Evolutionary conservation across 2,797 vertebrate genomes (phyloP), one percentile per base, ranked within the genome.

Genomic region (Thunnus albacares): DNA sequence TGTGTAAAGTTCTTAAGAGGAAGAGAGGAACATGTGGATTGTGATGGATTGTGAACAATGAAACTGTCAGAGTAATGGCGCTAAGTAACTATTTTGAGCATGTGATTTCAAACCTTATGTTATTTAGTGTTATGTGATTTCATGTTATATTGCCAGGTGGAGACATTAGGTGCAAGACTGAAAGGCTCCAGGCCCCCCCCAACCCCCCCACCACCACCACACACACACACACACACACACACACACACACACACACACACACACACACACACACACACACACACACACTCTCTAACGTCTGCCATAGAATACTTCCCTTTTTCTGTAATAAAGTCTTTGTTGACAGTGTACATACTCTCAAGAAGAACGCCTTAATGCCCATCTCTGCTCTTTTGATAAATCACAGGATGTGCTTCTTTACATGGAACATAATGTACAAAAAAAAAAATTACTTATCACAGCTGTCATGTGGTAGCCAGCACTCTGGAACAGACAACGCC

Each of bases 351-450:
- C 60, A 58, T 58, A 60, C 51, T 52, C 62, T 24, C 52, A 75
- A 83, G 62, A 73, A 79, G 20, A 70, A 47, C n/a, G 52, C 30
- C 71, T 81, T 79, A 70, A 79, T 86, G 57, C 14, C 28, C 5
- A 8, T 30, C 56, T 67, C 26, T 57, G 61, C 69, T 75, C 35
- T 73, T 78, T 60, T 61, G 5, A 71, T 66, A 26, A 26, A 17
- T 78, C 63, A 73, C 65, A 64, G 63, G 67, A 72, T n/a, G 41
- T 60, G 58, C 69, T 64, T 72, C 43, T 69, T 55, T 33, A 51
- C 58, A 49, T 28, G 47, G 75, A 20, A 62, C 77, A 38, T 6
- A 30, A 30, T 58, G 59, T 67, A 70, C 67, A 3, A 71, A 61
- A 73, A 41, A 74, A 12, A 38, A 38, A 11, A 12, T 10, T 67